A percentile compares a stretch with the other conserved stretches of the same genome.
These are phyloP conservation scores for Xestobium rufovillosum DNA, from an alignment of 2,888 invertebrate species.

Conservation along the genomic window DNA sequence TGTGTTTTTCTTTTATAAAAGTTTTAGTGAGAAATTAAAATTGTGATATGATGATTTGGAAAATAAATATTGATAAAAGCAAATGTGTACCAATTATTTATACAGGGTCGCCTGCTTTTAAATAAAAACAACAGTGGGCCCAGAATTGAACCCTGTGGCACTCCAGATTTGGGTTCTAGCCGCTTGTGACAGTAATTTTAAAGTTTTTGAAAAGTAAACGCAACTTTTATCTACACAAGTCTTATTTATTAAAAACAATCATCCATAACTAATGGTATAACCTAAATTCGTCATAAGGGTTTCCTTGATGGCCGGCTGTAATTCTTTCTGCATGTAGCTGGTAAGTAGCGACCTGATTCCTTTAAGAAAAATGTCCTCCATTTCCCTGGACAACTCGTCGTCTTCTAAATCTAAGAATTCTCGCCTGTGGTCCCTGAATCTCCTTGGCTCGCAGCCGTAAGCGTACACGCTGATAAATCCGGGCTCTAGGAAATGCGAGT, in stretches of 20 bases:
- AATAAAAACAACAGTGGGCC: no score
- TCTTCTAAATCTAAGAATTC: constrained; percentile 36
- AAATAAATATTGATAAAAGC: no score
- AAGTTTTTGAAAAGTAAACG: constrained; percentile 2
- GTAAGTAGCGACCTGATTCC: constrained; percentile 75
- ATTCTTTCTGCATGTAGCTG: constrained; percentile 74
- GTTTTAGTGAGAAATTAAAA: no score
- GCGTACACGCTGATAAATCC: constrained; percentile 81
- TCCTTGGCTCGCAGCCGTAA: constrained; percentile 62
- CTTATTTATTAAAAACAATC: constrained; percentile 27
- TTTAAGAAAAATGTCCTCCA: constrained; percentile 78
- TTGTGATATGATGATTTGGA: no score
- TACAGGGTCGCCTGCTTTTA: no score
- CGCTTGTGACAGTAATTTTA: no score
- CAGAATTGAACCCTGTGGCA: no score
- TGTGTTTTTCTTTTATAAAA: no score
- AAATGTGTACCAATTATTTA: no score
- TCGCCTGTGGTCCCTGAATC: constrained; percentile 33
- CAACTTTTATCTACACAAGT: no score
- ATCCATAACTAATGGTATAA: constrained; percentile 78
- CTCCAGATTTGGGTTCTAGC: no score
- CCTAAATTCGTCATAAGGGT: constrained; percentile 83
- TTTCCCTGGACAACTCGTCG: constrained; percentile 66
- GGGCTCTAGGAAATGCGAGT: constrained; percentile 77
- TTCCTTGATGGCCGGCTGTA: constrained; percentile 79